phyloP scores from a whole-genome alignment of 2,888 invertebrate species.

The Scaptomyza reducta region DNA sequence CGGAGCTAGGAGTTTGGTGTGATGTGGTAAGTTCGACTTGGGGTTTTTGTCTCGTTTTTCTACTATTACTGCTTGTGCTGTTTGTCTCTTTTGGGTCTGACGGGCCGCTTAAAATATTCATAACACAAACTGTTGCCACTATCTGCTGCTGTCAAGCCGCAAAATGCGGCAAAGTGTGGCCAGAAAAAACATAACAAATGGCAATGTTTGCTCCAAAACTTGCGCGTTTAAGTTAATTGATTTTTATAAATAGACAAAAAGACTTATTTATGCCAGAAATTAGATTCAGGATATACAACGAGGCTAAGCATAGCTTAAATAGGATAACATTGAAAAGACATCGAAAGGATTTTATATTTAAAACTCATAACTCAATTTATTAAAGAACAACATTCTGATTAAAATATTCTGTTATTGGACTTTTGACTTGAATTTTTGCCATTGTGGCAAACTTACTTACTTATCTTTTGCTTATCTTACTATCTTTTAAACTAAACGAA shows the following conservation, averaged over 20 bases:
- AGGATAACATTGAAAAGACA: too few relatives aligned
- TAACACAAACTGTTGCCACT: constrained; percentile 76
- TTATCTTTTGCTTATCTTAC: too few relatives aligned
- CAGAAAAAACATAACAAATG: constrained; percentile 36
- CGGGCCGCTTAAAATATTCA: constrained; percentile 73
- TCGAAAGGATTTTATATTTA: too few relatives aligned
- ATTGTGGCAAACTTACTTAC: too few relatives aligned
- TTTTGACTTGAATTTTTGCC: too few relatives aligned
- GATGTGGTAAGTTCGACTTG: constrained; percentile 30
- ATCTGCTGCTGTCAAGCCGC: constrained; percentile 60
- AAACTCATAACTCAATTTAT: too few relatives aligned
- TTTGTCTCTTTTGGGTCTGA: constrained; percentile 44
- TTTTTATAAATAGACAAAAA: constrained; percentile 67
- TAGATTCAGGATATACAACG: neutral
- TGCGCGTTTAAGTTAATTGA: constrained; percentile 64
- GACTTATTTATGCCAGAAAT: constrained; percentile 32
- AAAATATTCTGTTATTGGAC: neutral
- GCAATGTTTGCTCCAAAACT: constrained; percentile 40
- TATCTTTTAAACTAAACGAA: too few relatives aligned
- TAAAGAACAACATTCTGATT: neutral
- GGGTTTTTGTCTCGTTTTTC: constrained; percentile 33
- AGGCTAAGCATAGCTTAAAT: neutral
- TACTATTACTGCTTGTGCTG: constrained; percentile 33
- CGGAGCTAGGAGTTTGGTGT: neutral
- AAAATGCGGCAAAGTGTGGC: constrained; percentile 37